These are phyloP conservation scores for Acrobasis suavella DNA, from an alignment of 2,888 invertebrate genomes.

Conservation along the genomic window DNA sequence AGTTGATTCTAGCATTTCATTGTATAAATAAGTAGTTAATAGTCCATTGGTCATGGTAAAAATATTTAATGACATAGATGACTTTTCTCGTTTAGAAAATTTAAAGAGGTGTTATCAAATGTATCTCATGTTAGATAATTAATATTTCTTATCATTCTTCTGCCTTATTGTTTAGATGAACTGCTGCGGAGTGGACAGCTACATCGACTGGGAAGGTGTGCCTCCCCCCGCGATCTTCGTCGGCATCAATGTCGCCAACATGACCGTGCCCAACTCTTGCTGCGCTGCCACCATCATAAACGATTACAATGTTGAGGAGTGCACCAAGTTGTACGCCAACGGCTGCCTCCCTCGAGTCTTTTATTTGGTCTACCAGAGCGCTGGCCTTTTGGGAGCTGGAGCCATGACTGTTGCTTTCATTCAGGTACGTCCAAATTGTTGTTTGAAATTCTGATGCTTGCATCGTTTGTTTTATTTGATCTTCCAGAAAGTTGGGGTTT, in stretches of 20 bases:
- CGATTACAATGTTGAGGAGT: conserved; percentile 47
- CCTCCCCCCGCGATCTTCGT: conserved; percentile 40
- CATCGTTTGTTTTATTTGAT: too few relatives aligned
- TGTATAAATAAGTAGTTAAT: too few relatives aligned
- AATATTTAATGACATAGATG: too few relatives aligned
- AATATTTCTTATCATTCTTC: too few relatives aligned
- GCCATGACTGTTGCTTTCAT: conserved; percentile 91
- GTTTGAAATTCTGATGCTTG: too few relatives aligned
- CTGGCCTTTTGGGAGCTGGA: conserved; percentile 87
- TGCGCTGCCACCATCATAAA: conserved; percentile 63
- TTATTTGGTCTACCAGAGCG: conserved; percentile 86
- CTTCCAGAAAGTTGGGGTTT: too few relatives aligned
- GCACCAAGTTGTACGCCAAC: conserved; percentile 67
- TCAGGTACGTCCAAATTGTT: conserved; percentile 78
- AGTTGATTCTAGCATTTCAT: too few relatives aligned
- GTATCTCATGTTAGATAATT: too few relatives aligned
- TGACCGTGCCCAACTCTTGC: conserved; percentile 84
- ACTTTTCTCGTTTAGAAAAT: too few relatives aligned
- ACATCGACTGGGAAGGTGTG: conserved; percentile 83
- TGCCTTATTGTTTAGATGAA: conserved; percentile 72
- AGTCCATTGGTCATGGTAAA: too few relatives aligned
- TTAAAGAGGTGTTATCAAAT: too few relatives aligned
- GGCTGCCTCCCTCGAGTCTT: conserved; percentile 85
- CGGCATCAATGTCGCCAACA: conserved; percentile 62
- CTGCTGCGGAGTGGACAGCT: conserved; percentile 86